Conservation (phyloP, 2,888 invertebrate genomes). For the Sesia apiformis region DNA sequence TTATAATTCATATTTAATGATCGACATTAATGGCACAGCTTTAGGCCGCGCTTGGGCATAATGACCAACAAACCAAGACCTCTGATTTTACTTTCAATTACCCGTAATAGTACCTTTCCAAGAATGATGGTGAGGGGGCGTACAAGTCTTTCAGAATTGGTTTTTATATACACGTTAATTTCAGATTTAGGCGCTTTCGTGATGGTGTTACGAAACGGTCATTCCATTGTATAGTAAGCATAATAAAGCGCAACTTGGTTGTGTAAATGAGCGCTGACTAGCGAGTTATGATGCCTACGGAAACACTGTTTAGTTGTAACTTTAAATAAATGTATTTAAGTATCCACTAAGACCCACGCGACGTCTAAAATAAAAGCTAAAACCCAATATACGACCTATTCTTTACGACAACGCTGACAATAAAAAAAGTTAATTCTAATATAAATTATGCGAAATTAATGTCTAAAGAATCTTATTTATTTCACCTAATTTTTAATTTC, state of each 20-base stretch:
- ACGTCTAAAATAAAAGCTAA: not conserved
- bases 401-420: not conserved
- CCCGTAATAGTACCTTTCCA: slow-evolving; percentile 2
- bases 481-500: slow-evolving; percentile 26
- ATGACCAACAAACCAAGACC: slow-evolving; percentile 32
- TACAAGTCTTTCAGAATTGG: slow-evolving; percentile 25
- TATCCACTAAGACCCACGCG: not conserved
- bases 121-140: not conserved
- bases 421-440: not conserved
- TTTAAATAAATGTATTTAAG: not conserved
- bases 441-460: not conserved
- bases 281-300: slow-evolving; percentile 15
- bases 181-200: slow-evolving; percentile 68
- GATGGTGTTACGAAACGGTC: slow-evolving; percentile 54
- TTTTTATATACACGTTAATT: slow-evolving; percentile 62
- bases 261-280: slow-evolving; percentile 47
- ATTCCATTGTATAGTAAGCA: slow-evolving; percentile 50
- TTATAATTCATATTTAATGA: slow-evolving; percentile 74
- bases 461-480: not conserved
- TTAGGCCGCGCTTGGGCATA: slow-evolving; percentile 39
- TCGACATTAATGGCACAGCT: slow-evolving; percentile 68
- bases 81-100: slow-evolving; percentile 17
- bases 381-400: not conserved
- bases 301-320: slow-evolving; percentile 13
- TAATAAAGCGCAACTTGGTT: slow-evolving; percentile 56